Base-by-base conservation (phyloP, 2,888 invertebrate genomes). In the Pseudococcus viburni region DNA sequence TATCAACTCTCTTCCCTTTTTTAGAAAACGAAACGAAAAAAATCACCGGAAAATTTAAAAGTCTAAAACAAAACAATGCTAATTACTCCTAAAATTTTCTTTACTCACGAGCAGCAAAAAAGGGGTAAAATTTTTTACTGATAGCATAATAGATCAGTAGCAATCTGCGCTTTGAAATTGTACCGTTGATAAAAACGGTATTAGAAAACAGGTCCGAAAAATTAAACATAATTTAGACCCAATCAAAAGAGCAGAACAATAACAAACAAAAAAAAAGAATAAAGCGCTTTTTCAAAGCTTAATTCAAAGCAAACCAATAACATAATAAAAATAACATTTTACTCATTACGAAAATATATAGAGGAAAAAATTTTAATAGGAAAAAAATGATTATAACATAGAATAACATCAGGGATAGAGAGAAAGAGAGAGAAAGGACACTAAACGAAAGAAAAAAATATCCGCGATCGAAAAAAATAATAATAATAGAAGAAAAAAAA, bases 361-460 rank as follows among this genome's bases (percentile, higher is more conserved):
- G 19, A 73, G 17, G 17, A 77, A 42, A 77, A 77, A 64, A 39
- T 77, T 33, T 77, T 77, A 77, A 22, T 64, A 64, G 64, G 64
- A 9, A 42, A 33, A 59, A 64, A 59, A 59, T 22, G 4, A 64
- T 19, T 7, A 22, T 64, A 11, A 64, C 22, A 64, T 59, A 64
- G 22, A 64, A 64, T 64, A 64, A 73, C 73, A 73, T 73, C 73
- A 73, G 17, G 33, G 73, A 73, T 15, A 73, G 73, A 73, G 33
- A 68, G 68, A 17, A 17, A 33, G 73, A 33, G 26, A 73, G 17
- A 33, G 26, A 33, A 33, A 68, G n/a, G 26, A 68, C 5, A 68
- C 6, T 26, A 68, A 26, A 68, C 8, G 33, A 15, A 17, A 33
- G 73, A 68, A 73, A 73, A 73, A 73, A 73, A 39, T 64, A 64